Evolutionary conservation across 2,888 invertebrate genomes (phyloP).

Genomic region (Serripes groenlandicus): DNA sequence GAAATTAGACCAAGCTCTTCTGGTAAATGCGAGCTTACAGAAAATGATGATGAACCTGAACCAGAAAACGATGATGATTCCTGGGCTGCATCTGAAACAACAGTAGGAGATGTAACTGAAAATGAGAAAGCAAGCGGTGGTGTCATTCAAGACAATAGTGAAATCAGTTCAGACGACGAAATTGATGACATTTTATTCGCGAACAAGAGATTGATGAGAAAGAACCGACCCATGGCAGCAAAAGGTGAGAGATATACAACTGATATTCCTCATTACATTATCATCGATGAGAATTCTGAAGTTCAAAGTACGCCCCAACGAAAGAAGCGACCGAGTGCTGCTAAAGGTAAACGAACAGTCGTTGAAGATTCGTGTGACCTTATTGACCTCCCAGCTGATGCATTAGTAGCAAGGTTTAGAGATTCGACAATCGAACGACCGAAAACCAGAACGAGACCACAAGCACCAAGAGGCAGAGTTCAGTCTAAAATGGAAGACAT

Average conservation of each 20-base stretch:
- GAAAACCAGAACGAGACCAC: conserved; percentile 10
- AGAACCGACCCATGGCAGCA: conserved; percentile 21
- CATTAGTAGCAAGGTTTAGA: conserved; percentile 15
- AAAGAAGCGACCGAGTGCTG: conserved; percentile 10
- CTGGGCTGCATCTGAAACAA: not conserved
- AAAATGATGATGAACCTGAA: no score
- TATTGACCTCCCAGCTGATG: conserved; percentile 20
- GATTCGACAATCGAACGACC: not conserved
- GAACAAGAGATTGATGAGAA: not conserved
- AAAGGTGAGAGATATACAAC: conserved; percentile 9
- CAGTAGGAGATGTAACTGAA: no score
- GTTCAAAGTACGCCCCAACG: not conserved
- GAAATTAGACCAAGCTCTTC: not conserved
- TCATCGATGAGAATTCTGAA: conserved; percentile 20
- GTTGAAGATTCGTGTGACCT: not conserved
- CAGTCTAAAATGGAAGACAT: not conserved
- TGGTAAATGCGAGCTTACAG: no score
- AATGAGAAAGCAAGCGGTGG: no score
- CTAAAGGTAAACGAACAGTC: conserved; percentile 12
- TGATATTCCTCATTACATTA: conserved; percentile 19
- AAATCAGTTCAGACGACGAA: not conserved
- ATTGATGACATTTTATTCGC: not conserved
- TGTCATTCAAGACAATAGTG: no score
- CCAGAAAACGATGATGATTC: not conserved
- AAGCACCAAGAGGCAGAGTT: conserved; percentile 5